phyloP scores from a whole-genome alignment of 2,888 invertebrate genomes.

The Eristalis intricaria region DNA sequence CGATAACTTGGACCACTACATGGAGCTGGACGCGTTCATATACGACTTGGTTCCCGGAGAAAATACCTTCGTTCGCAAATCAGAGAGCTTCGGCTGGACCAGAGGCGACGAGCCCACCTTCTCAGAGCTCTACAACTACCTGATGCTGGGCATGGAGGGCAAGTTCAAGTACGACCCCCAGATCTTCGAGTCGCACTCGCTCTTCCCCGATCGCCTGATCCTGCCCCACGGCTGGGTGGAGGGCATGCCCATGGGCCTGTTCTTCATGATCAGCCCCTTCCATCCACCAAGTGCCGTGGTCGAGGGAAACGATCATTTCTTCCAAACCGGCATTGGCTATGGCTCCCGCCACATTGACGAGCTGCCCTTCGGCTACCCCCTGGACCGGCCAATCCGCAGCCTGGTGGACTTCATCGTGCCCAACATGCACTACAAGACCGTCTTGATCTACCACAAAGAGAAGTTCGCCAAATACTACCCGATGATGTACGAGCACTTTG shows the following conservation, averaged over 20 bases:
- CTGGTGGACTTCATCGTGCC: slow-evolving; percentile 84
- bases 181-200: slow-evolving; percentile 84
- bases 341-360: slow-evolving; percentile 84
- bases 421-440: slow-evolving; percentile 86
- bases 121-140: slow-evolving; percentile 78
- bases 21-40: slow-evolving; percentile 85
- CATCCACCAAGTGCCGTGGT: slow-evolving; percentile 80
- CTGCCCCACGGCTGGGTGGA: slow-evolving; percentile 87
- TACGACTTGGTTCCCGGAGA: slow-evolving; percentile 83
- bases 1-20: slow-evolving; percentile 84
- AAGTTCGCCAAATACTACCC: slow-evolving; percentile 77
- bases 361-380: slow-evolving; percentile 87
- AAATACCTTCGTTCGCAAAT: slow-evolving; percentile 74
- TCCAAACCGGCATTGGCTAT: slow-evolving; percentile 83
- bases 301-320: slow-evolving; percentile 81
- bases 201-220: slow-evolving; percentile 87
- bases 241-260: slow-evolving; percentile 86
- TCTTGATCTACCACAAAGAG: slow-evolving; percentile 85
- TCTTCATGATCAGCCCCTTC: slow-evolving; percentile 85
- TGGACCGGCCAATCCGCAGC: slow-evolving; percentile 86
- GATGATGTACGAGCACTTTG: slow-evolving; percentile 74
- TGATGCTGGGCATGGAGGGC: slow-evolving; percentile 83
- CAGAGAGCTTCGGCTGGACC: slow-evolving; percentile 76
- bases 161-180: slow-evolving; percentile 83
- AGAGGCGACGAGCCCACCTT: slow-evolving; percentile 83